Percentiles rank a stretch among this genome's conserved stretches.
Evolutionary conservation across 2,797 vertebrate genomes (phyloP).

Genomic region (Oceanodroma leucorhoa): DNA sequence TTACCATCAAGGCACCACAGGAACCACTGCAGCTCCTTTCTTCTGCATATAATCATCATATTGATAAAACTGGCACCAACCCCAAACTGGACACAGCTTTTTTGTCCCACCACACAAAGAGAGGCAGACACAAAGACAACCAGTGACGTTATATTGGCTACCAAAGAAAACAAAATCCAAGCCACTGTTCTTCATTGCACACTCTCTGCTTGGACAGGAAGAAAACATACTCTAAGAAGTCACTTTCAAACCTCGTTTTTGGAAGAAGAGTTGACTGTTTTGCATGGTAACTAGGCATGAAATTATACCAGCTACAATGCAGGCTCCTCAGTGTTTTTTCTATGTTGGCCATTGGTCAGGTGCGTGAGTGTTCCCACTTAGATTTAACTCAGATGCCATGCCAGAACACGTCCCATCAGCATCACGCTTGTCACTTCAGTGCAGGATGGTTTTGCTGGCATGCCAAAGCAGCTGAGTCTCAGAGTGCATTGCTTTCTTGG

Average conservation of each 20-base stretch:
- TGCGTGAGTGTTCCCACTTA: neutral
- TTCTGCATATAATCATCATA: constrained; percentile 16
- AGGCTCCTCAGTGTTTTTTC: neutral
- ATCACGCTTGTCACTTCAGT: neutral
- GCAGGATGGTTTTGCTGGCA: neutral
- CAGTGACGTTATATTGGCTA: constrained; percentile 9
- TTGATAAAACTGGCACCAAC: constrained; percentile 29
- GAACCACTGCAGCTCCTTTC: constrained; percentile 17
- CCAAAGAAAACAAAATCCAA: constrained; percentile 47
- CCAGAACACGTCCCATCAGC: neutral
- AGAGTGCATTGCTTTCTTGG: neutral
- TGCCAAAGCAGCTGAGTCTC: neutral
- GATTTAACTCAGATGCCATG: neutral
- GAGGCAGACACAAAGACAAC: constrained; percentile 44
- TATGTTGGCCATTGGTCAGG: neutral
- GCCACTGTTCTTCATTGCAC: neutral
- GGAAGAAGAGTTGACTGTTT: neutral
- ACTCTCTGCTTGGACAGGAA: constrained; percentile 13
- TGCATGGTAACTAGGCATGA: constrained; percentile 11
- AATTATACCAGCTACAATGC: neutral
- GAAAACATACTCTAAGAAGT: constrained; percentile 6
- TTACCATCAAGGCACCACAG: neutral
- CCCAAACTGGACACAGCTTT: constrained; percentile 6
- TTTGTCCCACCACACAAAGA: constrained; percentile 50
- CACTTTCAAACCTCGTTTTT: neutral